These are phyloP conservation scores for Tetragonula clypearis DNA, from an alignment of 1,140 invertebrate genomes.

Conservation along the genomic window DNA sequence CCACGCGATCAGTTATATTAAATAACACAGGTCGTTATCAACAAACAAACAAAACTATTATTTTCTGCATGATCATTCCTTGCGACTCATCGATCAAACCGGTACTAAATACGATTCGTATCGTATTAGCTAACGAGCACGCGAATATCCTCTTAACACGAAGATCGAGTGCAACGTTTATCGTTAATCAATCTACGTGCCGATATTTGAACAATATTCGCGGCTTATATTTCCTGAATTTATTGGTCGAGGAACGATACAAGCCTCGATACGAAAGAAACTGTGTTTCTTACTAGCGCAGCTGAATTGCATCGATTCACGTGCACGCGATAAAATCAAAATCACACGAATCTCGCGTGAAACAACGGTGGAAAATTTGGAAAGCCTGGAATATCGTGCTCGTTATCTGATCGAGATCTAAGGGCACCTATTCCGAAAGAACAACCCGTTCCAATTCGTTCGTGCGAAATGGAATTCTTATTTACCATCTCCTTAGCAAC, in stretches of 20 bases:
- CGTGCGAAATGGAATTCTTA: conserved; percentile 14
- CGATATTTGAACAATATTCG: background rate
- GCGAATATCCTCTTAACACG: background rate
- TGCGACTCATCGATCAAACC: background rate
- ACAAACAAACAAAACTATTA: background rate
- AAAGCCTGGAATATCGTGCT: background rate
- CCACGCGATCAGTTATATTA: too few species aligned
- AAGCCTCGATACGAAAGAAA: background rate
- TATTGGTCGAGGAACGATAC: background rate
- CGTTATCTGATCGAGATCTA: conserved; percentile 17
- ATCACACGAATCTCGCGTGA: background rate
- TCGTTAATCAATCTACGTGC: background rate
- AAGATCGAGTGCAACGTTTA: background rate
- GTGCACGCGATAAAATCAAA: background rate
- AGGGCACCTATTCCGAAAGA: background rate
- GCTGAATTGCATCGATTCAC: background rate
- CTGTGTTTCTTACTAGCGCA: background rate
- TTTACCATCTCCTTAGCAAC: conserved; percentile 9
- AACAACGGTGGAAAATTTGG: background rate
- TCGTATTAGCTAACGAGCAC: background rate
- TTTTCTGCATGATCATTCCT: background rate
- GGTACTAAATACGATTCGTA: background rate
- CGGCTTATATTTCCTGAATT: background rate
- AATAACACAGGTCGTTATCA: background rate
- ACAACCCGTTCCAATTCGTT: background rate